These are phyloP conservation scores for Lycopodina hypogea DNA, from an alignment of 37 sponge, comb jelly and placozoan species.

Conservation along the genomic window DNA sequence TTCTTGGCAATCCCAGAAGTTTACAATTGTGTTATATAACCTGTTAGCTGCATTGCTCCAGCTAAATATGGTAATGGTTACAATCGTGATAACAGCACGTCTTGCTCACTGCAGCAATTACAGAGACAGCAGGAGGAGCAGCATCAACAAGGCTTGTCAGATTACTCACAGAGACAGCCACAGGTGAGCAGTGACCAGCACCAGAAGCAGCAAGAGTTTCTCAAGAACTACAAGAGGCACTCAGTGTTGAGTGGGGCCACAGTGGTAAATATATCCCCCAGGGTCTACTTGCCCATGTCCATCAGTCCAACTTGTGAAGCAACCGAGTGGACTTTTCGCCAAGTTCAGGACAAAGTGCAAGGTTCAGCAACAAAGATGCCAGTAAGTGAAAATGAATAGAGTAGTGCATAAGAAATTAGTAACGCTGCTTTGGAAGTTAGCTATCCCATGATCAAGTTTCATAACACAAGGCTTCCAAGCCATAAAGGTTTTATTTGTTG, in stretches of 20 bases:
- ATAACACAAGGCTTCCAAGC: too few species aligned
- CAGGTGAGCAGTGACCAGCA: conserved; percentile 10
- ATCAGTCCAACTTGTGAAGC: not conserved
- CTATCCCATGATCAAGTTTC: too few species aligned
- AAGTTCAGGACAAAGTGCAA: not conserved
- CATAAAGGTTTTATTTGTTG: too few species aligned
- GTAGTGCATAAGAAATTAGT: too few species aligned
- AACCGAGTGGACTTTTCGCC: not conserved
- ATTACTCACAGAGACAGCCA: conserved; percentile 12
- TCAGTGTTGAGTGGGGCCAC: conserved; percentile 4
- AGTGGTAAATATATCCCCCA: conserved; percentile 42
- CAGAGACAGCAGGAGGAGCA: conserved; percentile 30
- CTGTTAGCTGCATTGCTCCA: too few species aligned
- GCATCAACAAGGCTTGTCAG: conserved; percentile 28
- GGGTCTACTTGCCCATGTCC: not conserved
- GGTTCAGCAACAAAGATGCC: not conserved
- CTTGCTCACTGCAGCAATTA: conserved; percentile 18
- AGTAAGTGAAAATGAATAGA: too few species aligned
- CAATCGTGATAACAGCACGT: too few species aligned
- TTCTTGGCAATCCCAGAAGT: too few species aligned
- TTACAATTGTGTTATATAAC: too few species aligned
- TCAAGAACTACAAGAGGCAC: conserved; percentile 23
- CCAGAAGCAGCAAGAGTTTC: conserved; percentile 28
- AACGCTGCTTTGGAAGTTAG: too few species aligned
- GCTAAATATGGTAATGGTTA: too few species aligned